Conservation (phyloP, 2,113 vertebrate genomes). For the Sylvia atricapilla region DNA sequence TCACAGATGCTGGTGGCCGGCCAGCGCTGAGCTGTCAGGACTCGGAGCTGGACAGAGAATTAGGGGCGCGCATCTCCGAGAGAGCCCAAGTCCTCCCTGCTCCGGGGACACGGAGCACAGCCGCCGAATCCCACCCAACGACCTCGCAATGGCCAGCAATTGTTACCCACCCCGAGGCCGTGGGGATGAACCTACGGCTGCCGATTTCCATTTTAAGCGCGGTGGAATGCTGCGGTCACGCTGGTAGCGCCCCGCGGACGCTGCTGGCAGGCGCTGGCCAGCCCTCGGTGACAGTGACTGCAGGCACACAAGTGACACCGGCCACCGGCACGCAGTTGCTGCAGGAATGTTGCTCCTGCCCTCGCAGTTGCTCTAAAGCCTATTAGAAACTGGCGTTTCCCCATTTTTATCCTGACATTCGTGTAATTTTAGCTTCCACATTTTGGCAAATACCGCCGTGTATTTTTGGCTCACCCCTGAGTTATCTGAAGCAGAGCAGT, state of each 20-base stretch:
- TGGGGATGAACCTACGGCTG: neutral
- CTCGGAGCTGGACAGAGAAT: neutral
- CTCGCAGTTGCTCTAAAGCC: neutral
- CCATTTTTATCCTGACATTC: neutral
- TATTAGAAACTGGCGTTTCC: neutral
- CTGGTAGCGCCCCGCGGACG: neutral
- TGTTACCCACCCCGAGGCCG: neutral
- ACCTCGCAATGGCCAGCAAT: neutral
- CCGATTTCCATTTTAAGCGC: slow-evolving; percentile 30
- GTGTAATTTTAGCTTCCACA: slow-evolving; percentile 45
- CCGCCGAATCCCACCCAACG: neutral
- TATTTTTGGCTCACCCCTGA: slow-evolving; percentile 56
- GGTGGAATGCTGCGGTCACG: neutral
- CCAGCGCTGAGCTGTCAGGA: neutral
- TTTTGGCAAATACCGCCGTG: neutral
- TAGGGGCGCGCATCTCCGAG: neutral
- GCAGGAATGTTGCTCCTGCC: slow-evolving; percentile 14
- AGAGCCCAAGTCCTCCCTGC: neutral
- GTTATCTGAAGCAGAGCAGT: slow-evolving; percentile 38
- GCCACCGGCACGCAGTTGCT: slow-evolving; percentile 10
- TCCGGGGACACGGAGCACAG: neutral
- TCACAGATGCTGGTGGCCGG: neutral
- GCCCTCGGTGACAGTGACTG: neutral
- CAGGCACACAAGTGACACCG: neutral
- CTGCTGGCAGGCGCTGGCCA: neutral